These are phyloP conservation scores for Percopsis transmontana DNA, from an alignment of 2,113 vertebrate genomes.

Conservation along the genomic window DNA sequence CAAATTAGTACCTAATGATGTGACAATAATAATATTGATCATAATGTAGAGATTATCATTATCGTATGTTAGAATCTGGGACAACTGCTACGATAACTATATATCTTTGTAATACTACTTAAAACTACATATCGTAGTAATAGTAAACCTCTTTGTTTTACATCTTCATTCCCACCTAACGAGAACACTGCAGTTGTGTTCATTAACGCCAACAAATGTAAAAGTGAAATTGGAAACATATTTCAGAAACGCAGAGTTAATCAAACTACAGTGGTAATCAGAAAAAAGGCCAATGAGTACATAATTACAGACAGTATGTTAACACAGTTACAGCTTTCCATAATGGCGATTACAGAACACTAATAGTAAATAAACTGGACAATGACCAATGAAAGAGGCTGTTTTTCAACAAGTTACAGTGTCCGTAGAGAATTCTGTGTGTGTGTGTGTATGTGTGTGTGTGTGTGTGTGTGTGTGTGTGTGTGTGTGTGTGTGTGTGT, in stretches of 20 bases:
- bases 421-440: slow-evolving; percentile 62
- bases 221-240: no score
- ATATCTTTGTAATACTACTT: no score
- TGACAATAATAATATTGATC: no score
- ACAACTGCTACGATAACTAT: no score
- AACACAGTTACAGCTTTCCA: slow-evolving; percentile 20
- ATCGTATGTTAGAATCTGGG: no score
- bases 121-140: no score
- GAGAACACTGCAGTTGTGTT: no score
- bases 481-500: slow-evolving; percentile 2
- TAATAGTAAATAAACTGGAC: slow-evolving; percentile 45
- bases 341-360: not conserved
- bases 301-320: not conserved
- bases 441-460: slow-evolving; percentile 40
- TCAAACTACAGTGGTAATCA: slow-evolving; percentile 20
- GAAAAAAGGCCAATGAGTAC: slow-evolving; percentile 21
- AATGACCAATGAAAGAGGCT: slow-evolving; percentile 45
- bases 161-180: no score
- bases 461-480: slow-evolving; percentile 11
- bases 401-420: slow-evolving; percentile 44
- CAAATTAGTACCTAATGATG: no score
- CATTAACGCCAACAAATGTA: no score
- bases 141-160: no score
- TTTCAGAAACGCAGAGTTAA: slow-evolving; percentile 5
- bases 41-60: no score